phyloP scores from a whole-genome alignment of 1,140 invertebrate genomes.

The Macrocentrus cingulum region DNA sequence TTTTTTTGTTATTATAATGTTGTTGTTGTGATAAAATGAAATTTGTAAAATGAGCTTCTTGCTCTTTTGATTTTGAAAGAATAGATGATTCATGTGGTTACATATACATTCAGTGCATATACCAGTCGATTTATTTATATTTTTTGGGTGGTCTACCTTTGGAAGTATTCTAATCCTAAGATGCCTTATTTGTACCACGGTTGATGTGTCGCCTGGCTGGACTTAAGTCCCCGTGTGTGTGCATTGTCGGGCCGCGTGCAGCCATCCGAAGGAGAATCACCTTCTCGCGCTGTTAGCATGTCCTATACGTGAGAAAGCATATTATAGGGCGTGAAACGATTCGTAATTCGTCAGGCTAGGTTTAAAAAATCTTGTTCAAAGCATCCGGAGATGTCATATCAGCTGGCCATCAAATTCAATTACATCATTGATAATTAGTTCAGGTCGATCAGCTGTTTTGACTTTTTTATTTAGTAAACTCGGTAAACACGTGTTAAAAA shows the following conservation, averaged over 20 bases:
- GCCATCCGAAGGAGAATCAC: slow-evolving; percentile 15
- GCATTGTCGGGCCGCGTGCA: slow-evolving; percentile 32
- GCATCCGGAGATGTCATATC: background rate
- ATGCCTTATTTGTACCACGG: slow-evolving; percentile 50
- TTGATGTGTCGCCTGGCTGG: slow-evolving; percentile 30
- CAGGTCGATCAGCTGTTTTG: no score
- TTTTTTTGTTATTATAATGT: no score
- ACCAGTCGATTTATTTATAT: slow-evolving; percentile 24
- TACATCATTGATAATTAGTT: no score
- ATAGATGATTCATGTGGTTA: no score
- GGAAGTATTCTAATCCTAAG: slow-evolving; percentile 43
- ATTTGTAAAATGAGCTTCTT: no score
- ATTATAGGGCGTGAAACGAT: slow-evolving; percentile 47
- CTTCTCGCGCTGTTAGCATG: slow-evolving; percentile 23
- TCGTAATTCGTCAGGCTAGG: slow-evolving; percentile 45
- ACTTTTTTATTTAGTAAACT: no score
- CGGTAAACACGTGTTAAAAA: no score
- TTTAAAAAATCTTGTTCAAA: slow-evolving; percentile 20
- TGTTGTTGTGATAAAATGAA: no score
- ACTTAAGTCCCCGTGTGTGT: slow-evolving; percentile 30
- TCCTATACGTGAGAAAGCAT: slow-evolving; percentile 36
- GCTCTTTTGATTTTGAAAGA: no score
- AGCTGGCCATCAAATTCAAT: no score
- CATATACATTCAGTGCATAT: no score
- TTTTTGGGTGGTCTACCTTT: slow-evolving; percentile 44